Evolutionary conservation across 2,797 vertebrate genomes (phyloP), one percentile per base, ranked within the genome.

Genomic region (Premnoplex brunnescens): DNA sequence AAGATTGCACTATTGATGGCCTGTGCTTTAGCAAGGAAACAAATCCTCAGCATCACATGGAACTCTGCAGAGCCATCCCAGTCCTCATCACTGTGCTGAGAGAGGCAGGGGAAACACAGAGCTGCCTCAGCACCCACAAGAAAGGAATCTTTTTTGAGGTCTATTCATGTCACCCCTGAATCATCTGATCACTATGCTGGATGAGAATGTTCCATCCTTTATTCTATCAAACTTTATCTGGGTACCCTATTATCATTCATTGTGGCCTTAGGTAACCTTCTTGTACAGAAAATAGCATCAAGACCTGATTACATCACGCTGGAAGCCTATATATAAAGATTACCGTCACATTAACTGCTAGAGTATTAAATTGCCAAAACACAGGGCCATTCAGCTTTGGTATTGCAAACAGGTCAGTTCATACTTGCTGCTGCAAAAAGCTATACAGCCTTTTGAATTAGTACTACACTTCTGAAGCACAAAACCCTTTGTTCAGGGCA

Each of bases 1-100:
- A 89, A 91, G 24, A 34, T 19, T 13, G n/a, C 0, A 1, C 32
- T 27, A 41, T 6, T 71, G 56, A 16, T 7, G 12, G 37, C 10
- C 62, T 32, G 12, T 36, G 54, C 30, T 68, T 54, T n/a, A 28
- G 46, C 26, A 52, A 78, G 36, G 39, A 90, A 78, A 78, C 28
- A 84, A 89, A 72, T 37, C 46, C 37, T 60, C 4, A 1, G 19
- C 6, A 6, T 24, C 21, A 10, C 5, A 1, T 1, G 3, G 17
- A 76, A 26, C 30, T 64, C 52, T 56, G 34, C 56, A 30, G 41
- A 54, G 54, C 6, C 37, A 12, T 41, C 27, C 20, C 22, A 28
- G 12, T 20, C 37, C 21, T 55, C 48, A 34, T 0, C 2, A 1
- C 48, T 67, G 18, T 3, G 3, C 34, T 44, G 26, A n/a, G 10